Percentiles rank a stretch among this genome's conserved stretches.
Conservation (phyloP, 2,113 vertebrate genomes). For the Phoxinus phoxinus region DNA sequence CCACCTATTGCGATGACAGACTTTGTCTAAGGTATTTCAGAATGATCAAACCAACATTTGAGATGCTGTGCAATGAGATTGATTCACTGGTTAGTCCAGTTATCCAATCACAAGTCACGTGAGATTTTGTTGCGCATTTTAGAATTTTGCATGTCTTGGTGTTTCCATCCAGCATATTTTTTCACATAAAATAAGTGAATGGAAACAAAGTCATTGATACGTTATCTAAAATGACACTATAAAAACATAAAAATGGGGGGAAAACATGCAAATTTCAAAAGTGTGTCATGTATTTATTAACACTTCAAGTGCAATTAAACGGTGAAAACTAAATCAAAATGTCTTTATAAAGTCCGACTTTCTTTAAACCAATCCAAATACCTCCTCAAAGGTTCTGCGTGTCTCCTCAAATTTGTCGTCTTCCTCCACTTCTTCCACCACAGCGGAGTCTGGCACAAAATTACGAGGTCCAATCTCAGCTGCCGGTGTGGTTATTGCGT, state of each 20-base stretch:
- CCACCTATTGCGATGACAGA: no score
- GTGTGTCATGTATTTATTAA: not conserved
- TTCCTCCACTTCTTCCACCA: conserved; percentile 34
- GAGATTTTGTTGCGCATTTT: no score
- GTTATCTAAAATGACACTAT: no score
- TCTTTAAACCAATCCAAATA: conserved; percentile 70
- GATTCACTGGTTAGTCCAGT: no score
- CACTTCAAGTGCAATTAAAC: not conserved
- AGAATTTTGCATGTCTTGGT: no score
- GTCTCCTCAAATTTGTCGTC: conserved; percentile 40
- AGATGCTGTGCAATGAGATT: no score
- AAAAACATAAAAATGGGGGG: not conserved
- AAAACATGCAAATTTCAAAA: not conserved
- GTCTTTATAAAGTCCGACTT: conserved; percentile 15
- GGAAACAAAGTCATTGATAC: no score
- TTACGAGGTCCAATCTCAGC: conserved; percentile 1
- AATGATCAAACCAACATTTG: no score
- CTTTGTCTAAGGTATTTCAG: no score
- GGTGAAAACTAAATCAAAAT: not conserved
- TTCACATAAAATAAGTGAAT: no score
- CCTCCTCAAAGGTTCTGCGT: conserved; percentile 66
- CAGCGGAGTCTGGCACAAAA: conserved; percentile 54
- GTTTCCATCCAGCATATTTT: no score
- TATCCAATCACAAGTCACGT: no score
- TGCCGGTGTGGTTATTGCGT: not conserved